These are phyloP conservation scores for Ridgeia piscesae DNA, from an alignment of 1,140 invertebrate genomes.

Conservation along the genomic window DNA sequence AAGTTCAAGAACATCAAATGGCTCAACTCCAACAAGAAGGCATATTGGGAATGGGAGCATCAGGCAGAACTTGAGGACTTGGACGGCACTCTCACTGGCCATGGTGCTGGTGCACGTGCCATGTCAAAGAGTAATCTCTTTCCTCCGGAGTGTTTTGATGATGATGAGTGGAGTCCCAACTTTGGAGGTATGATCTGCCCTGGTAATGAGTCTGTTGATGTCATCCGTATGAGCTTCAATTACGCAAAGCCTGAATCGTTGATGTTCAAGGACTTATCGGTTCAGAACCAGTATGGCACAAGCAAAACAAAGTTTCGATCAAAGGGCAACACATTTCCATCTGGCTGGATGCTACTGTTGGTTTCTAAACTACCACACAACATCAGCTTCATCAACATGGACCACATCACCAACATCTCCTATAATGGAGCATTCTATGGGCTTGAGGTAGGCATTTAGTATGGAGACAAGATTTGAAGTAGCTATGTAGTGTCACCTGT, in stretches of 20 bases:
- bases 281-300: not conserved
- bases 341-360: conserved; percentile 14
- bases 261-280: not conserved
- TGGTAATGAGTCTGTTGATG: not conserved
- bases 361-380: not conserved
- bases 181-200: conserved; percentile 12
- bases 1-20: conserved; percentile 17
- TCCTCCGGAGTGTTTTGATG: not conserved
- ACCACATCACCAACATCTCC: conserved; percentile 17
- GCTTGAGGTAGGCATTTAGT: conserved; percentile 8
- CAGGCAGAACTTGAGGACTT: conserved; percentile 16
- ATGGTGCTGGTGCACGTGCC: not conserved
- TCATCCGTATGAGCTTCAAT: conserved; percentile 8
- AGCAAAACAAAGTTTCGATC: not conserved
- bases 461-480: not conserved
- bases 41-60: conserved; percentile 15
- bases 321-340: conserved; percentile 1
- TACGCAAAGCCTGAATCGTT: not conserved
- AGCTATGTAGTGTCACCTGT: not conserved
- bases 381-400: not conserved
- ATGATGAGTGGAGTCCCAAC: conserved; percentile 6
- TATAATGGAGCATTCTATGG: conserved; percentile 14
- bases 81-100: conserved; percentile 16
- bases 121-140: conserved; percentile 6
- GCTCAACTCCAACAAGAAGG: not conserved